Evolutionary conservation across 2,113 vertebrate species (phyloP).

Genomic region (Engystomops pustulosus): DNA sequence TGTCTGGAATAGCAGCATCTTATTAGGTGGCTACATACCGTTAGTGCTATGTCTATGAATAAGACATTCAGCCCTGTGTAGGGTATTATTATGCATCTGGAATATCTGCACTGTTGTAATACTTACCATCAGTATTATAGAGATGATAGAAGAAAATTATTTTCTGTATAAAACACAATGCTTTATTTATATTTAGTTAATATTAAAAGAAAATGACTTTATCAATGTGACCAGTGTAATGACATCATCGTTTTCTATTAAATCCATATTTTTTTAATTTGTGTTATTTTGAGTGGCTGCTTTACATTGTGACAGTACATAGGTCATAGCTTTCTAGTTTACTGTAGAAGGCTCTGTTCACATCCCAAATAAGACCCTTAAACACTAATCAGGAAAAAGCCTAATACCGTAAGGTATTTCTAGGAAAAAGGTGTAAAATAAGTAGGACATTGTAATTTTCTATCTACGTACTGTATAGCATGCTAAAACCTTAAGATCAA

Average conservation of each 20-base stretch:
- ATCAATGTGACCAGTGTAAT: neutral
- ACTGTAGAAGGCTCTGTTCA: neutral
- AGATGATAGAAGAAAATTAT: neutral
- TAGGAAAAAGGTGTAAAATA: too few relatives aligned
- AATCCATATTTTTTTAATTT: neutral
- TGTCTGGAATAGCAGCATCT: neutral
- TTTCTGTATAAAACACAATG: neutral
- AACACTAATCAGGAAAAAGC: too few relatives aligned
- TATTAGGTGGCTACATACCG: neutral
- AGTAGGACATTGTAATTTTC: too few relatives aligned
- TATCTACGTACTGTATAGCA: too few relatives aligned
- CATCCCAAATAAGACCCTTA: too few relatives aligned
- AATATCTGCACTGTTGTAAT: neutral
- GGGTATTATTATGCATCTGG: neutral
- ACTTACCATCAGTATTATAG: neutral
- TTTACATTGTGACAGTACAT: neutral
- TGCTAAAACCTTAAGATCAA: too few relatives aligned
- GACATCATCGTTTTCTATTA: neutral
- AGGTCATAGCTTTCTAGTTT: neutral
- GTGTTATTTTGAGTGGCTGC: neutral
- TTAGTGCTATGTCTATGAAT: neutral
- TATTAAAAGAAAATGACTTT: neutral
- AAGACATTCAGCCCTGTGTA: neutral
- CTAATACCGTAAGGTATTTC: too few relatives aligned
- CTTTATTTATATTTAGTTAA: conserved; percentile 10